Conservation (phyloP, 1,140 invertebrate genomes). For the Berghia stephanieae region DNA sequence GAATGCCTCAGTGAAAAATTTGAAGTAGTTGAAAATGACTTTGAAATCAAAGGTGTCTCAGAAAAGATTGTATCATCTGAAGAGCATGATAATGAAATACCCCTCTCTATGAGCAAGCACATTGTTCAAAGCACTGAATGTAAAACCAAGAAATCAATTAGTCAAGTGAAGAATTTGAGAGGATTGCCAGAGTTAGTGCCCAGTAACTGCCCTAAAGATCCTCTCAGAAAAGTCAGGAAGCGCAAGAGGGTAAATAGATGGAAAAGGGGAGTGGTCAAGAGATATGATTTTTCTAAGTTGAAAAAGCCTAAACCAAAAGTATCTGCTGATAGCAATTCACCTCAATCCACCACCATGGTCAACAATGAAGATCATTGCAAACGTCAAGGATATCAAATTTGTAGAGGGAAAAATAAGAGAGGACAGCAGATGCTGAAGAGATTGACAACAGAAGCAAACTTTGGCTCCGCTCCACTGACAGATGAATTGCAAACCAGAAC, state of each 20-base stretch:
- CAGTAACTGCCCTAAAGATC: background rate
- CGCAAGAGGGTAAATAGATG: conserved; percentile 17
- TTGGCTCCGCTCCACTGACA: no score
- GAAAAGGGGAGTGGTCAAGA: conserved; percentile 19
- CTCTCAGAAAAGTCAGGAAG: background rate
- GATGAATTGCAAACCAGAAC: no score
- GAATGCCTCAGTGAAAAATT: no score
- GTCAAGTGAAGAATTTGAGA: no score
- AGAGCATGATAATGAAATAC: no score
- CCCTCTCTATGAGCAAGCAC: no score
- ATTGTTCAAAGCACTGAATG: no score
- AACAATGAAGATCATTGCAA: background rate
- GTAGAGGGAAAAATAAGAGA: background rate
- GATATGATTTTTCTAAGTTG: background rate
- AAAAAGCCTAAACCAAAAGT: background rate
- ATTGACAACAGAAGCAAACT: background rate
- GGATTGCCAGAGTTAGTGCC: no score
- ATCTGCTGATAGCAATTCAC: background rate
- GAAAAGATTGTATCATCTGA: no score
- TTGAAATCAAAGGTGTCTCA: no score
- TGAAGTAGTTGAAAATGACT: no score
- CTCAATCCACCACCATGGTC: background rate
- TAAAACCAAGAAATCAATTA: no score
- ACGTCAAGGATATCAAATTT: background rate
- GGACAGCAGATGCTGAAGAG: background rate